phyloP scores from a whole-genome alignment of 2,888 invertebrate genomes.

The Cosmopolites sordidus region DNA sequence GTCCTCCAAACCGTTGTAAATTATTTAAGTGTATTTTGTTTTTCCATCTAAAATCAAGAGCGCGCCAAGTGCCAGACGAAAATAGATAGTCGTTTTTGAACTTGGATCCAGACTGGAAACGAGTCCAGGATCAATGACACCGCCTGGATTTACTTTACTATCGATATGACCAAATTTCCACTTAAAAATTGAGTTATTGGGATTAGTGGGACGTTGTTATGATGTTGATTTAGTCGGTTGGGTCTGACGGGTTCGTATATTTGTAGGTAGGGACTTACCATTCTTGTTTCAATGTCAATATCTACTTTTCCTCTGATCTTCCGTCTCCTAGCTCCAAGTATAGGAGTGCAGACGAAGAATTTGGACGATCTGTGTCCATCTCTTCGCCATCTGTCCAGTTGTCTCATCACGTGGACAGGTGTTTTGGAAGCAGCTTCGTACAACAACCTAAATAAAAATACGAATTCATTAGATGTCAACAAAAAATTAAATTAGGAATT shows the following conservation, averaged over 20 bases:
- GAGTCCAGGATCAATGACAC: neutral
- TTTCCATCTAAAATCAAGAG: too few species aligned
- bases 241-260: too few species aligned
- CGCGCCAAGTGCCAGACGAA: neutral
- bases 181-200: too few species aligned
- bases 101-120: neutral
- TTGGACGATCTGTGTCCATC: conserved; percentile 61
- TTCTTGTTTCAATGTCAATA: conserved; percentile 82
- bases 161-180: too few species aligned
- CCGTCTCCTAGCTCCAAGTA: conserved; percentile 67
- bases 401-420: conserved; percentile 60
- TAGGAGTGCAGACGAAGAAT: conserved; percentile 76
- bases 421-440: conserved; percentile 73
- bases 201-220: too few species aligned
- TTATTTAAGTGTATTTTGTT: too few species aligned
- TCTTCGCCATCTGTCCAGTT: conserved; percentile 64
- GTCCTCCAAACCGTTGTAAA: too few species aligned
- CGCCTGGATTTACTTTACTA: neutral
- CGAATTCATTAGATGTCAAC: too few species aligned
- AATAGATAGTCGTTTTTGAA: neutral
- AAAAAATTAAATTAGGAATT: too few species aligned
- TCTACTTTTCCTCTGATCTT: conserved; percentile 65
- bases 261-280: conserved; percentile 61
- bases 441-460: conserved; percentile 51
- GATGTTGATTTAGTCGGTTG: too few species aligned